Evolutionary conservation across 2,888 invertebrate species (phyloP).

Genomic region (Scaptomyza flava): DNA sequence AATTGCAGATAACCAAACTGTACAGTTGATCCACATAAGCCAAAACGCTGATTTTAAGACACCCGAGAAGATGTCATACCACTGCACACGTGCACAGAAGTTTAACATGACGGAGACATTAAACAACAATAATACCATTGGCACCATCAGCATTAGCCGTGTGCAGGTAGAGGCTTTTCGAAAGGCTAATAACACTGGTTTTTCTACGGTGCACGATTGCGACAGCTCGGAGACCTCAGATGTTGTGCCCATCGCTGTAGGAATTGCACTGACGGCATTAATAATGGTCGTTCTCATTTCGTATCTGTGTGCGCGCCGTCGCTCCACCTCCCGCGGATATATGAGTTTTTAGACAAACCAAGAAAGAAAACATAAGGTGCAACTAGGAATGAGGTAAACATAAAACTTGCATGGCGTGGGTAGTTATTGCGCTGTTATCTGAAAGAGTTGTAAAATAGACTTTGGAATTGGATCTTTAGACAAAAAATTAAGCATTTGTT

Average conservation of each 20-base stretch:
- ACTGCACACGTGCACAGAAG: constrained; percentile 87
- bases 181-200: constrained; percentile 85
- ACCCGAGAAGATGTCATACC: constrained; percentile 89
- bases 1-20: constrained; percentile 79
- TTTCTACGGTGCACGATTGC: constrained; percentile 91
- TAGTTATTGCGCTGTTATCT: constrained; percentile 51
- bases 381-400: constrained; percentile 20
- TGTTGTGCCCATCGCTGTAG: constrained; percentile 98
- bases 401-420: constrained; percentile 15
- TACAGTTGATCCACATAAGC: constrained; percentile 85
- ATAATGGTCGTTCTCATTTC: constrained; percentile 93
- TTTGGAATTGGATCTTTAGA: constrained; percentile 72
- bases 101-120: constrained; percentile 85
- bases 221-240: constrained; percentile 91
- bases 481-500: constrained; percentile 55
- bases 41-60: constrained; percentile 85
- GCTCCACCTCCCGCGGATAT: constrained; percentile 93
- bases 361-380: not conserved
- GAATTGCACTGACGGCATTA: constrained; percentile 92
- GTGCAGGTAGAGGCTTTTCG: constrained; percentile 92
- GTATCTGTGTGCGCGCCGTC: constrained; percentile 95
- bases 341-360: constrained; percentile 63
- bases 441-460: constrained; percentile 80
- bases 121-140: constrained; percentile 74
- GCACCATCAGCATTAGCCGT: constrained; percentile 86